A percentile compares a stretch with the other conserved stretches of the same genome.
Conservation (phyloP, 1,140 invertebrate species). For the Yoshiicerus persimilis region DNA sequence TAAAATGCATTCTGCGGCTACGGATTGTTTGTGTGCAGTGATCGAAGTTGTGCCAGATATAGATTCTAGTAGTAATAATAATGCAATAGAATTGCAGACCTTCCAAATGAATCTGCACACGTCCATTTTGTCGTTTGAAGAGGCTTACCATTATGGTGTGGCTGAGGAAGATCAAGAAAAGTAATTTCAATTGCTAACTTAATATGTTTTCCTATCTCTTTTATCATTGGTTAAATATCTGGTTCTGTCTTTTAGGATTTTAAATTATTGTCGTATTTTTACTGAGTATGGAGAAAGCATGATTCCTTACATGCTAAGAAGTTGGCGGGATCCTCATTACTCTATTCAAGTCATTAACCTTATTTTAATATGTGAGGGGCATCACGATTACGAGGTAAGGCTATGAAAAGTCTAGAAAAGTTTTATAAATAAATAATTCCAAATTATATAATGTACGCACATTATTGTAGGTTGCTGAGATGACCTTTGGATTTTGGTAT, state of each 20-base stretch:
- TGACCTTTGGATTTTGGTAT: constrained; percentile 97
- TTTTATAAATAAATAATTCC: neutral
- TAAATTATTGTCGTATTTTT: constrained; percentile 93
- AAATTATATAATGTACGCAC: neutral
- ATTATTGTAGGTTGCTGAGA: constrained; percentile 78
- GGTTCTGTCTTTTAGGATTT: constrained; percentile 61
- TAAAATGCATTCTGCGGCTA: constrained; percentile 46
- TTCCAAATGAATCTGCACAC: constrained; percentile 80
- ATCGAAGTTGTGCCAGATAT: constrained; percentile 87
- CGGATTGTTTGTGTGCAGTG: constrained; percentile 57
- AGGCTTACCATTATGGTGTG: constrained; percentile 86
- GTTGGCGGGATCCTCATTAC: constrained; percentile 67
- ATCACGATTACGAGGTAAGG: constrained; percentile 91
- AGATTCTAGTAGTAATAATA: constrained; percentile 73
- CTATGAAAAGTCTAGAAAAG: neutral
- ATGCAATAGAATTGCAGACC: constrained; percentile 56
- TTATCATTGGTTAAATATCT: constrained; percentile 26
- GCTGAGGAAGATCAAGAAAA: constrained; percentile 88
- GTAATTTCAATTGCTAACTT: constrained; percentile 55
- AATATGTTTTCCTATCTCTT: no score
- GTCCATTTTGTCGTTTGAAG: constrained; percentile 76
- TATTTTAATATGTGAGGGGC: constrained; percentile 86
- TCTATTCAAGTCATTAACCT: constrained; percentile 84
- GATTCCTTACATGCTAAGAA: constrained; percentile 75
- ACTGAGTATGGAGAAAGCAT: constrained; percentile 92